phyloP scores from a whole-genome alignment of 2,113 vertebrate species.

The Callospermophilus lateralis region DNA sequence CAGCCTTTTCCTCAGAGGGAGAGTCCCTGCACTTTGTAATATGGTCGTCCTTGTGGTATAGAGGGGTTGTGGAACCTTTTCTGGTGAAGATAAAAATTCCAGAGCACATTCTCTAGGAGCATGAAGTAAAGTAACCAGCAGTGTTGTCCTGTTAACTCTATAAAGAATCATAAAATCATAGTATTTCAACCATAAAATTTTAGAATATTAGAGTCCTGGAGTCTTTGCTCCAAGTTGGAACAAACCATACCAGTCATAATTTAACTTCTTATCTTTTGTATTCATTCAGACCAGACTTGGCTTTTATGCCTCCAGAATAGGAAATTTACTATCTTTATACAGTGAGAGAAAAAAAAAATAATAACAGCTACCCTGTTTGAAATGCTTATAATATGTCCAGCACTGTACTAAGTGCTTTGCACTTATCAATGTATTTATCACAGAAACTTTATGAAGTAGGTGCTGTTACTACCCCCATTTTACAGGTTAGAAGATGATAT shows the following conservation, averaged over 20 bases:
- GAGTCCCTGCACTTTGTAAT: not conserved
- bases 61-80: not conserved
- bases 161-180: constrained; percentile 41
- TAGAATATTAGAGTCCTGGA: constrained; percentile 42
- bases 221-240: constrained; percentile 12
- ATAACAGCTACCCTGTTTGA: not conserved
- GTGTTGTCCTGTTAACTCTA: constrained; percentile 7
- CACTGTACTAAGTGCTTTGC: not conserved
- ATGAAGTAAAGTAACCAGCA: constrained; percentile 3
- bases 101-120: constrained; percentile 9
- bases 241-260: not conserved
- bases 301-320: not conserved
- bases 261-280: not conserved
- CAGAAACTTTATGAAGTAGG: not conserved
- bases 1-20: constrained; percentile 55
- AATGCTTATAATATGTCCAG: not conserved
- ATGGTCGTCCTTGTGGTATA: constrained; percentile 21
- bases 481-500: not conserved
- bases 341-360: not conserved
- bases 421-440: constrained; percentile 13
- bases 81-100: not conserved
- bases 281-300: constrained; percentile 27
- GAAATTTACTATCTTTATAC: not conserved
- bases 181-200: constrained; percentile 28
- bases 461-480: not conserved